A percentile compares a stretch with the other conserved stretches of the same genome.
phyloP scores from a whole-genome alignment of 1,140 invertebrate genomes.

The Pristionchus pacificus region DNA sequence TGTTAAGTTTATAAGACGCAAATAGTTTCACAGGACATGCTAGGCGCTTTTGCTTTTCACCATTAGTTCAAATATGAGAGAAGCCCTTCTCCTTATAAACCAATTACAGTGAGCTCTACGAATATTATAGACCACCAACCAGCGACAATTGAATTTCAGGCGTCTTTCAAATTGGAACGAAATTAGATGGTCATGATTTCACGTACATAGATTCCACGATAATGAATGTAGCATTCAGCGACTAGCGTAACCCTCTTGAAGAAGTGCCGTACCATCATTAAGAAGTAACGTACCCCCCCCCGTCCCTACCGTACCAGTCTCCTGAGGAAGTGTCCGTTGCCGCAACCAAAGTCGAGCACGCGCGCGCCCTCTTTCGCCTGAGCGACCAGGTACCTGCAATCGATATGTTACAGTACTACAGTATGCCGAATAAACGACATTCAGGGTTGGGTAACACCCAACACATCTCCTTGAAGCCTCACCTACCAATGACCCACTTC shows the following conservation, averaged over 20 bases:
- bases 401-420: constrained; percentile 42
- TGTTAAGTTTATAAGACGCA: no score
- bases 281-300: neutral
- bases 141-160: constrained; percentile 20
- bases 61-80: no score
- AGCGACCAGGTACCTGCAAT: constrained; percentile 13
- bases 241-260: constrained; percentile 68
- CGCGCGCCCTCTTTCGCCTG: constrained; percentile 34
- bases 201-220: constrained; percentile 80
- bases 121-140: no score
- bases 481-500: neutral
- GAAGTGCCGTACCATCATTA: constrained; percentile 10
- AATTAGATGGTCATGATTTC: constrained; percentile 72
- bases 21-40: no score
- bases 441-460: no score
- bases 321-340: constrained; percentile 80
- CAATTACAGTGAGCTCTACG: no score
- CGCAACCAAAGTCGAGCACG: constrained; percentile 72
- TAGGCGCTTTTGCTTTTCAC: no score
- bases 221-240: constrained; percentile 67
- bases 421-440: neutral
- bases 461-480: no score
- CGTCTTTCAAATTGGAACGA: constrained; percentile 64
- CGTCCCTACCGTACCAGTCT: constrained; percentile 64
- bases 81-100: no score